Base-by-base conservation (phyloP, 1,140 invertebrate species). In the Archivesica marissinica region DNA sequence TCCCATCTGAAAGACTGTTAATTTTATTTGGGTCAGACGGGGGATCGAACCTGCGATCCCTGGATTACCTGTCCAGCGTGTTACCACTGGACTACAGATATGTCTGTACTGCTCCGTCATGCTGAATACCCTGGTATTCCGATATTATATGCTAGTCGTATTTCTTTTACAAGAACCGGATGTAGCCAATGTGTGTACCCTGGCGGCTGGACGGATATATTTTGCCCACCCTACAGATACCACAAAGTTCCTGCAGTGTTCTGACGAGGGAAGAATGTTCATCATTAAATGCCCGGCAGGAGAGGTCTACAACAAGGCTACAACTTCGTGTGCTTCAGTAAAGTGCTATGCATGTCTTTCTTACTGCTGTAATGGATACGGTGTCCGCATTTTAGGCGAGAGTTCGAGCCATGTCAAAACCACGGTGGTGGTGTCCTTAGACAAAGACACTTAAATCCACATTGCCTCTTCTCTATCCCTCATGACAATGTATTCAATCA, bases 211-310 rank as follows among this genome's bases (percentile, higher is more conserved):
- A 30, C 33, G 56, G 25, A 41, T 85, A n/a, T 75, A 85, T n/a
- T 85, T 77, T n/a, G 59, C 82, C 13, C 82, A 85, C 44, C 82
- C 82, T 17, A 75, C 59, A 4, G 86, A 88, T 47, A 64, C 25
- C 66, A 84, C 59, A 17, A 86, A 86, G 72, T 89, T 85, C 54
- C 41, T 89, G 17, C 88, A 88, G 30, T 89, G 88, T 77, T 64
- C 72, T 25, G 72, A 81, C 15, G 74, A 82, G 20, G 79, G 85
- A 11, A 47, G 77, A 47, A 81, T 81, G 54, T 89, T 85, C 54
- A 50, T 88, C 44, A 87, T 89, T 23, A 78, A 70, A 50, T 89
- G 88, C 50, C 86, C 84, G 9, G n/a, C 59, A 15, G 88, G 86
- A 0, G 79, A 86, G 4, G 33, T 86, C 4, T 89, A 81, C 61